Base-by-base conservation (phyloP, 1,140 invertebrate species). In the Asobara japonica region DNA sequence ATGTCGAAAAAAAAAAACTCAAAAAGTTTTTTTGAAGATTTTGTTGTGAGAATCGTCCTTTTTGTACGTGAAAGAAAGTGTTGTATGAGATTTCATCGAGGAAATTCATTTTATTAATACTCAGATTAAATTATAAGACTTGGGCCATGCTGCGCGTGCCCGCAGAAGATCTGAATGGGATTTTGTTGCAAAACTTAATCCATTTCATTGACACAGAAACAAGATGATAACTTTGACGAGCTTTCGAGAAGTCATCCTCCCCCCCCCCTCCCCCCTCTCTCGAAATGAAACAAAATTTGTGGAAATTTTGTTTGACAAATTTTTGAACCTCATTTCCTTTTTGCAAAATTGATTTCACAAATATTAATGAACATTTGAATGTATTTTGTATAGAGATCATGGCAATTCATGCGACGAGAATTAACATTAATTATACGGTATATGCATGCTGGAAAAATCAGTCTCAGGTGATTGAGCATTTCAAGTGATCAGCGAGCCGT, bases 111-210 rank as follows among this genome's bases (percentile, higher is more conserved):
- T 56, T 29, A 62, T 30, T 62, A 62, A 62, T 62, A 31, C 60
- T 62, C 27, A 62, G 60, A 62, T 62, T 62, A 62, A 62, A 56
- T 56, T 3, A 29, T 62, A 5, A 62, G 60, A 62, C 13, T 31
- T 31, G 27, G 60, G 27, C n/a, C 60, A 62, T 62, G 60, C 60
- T 62, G 60, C 60, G 60, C 60, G 60, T 62, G 29, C 27, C 29
- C 60, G 31, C n/a, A 10, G n/a, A 16, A 30, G 27, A 30, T 62
- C 60, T 62, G 27, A 62, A 29, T 20, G n/a, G 31, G 51, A 62
- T 25, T 56, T 56, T 22, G 22, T 56, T 30, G 25, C 6, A 29
- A 62, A 62, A 30, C 4, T 2, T 16, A 62, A 62, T 62, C 60
- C 8, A n/a, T 62, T 62, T 62, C 29, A 62, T 25, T 45, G 33